Conservation (phyloP, 1,140 invertebrate species). For the Colletes latitarsis region DNA sequence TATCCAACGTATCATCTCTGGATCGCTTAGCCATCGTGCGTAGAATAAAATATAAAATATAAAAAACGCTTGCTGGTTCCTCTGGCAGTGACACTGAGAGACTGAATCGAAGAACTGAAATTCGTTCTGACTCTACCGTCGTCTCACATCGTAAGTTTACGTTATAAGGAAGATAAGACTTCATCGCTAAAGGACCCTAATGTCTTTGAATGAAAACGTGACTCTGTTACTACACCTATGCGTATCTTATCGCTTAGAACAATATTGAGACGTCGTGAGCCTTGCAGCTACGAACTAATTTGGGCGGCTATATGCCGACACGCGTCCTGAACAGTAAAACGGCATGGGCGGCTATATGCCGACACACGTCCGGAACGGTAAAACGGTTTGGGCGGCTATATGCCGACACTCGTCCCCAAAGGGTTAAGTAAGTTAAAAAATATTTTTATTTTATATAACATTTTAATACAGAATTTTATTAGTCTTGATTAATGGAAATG, state of each 20-base stretch:
- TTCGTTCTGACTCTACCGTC: background rate
- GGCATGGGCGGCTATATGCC: no score
- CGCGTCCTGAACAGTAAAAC: no score
- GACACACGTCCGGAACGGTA: no score
- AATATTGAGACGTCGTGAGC: background rate
- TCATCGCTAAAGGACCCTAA: background rate
- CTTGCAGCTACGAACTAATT: background rate
- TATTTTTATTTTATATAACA: no score
- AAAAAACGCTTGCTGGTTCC: constrained; percentile 1
- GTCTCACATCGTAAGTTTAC: constrained; percentile 1
- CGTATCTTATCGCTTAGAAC: background rate
- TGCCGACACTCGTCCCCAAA: constrained; percentile 12
- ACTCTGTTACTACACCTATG: background rate
- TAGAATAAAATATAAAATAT: constrained; percentile 8
- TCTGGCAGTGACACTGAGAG: background rate
- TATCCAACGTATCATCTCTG: background rate
- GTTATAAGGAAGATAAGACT: background rate
- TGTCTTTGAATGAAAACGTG: background rate
- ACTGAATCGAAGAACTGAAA: constrained; percentile 5
- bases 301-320: constrained; percentile 1
- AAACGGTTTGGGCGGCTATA: no score
- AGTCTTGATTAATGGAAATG: no score
- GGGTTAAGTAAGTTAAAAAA: no score
- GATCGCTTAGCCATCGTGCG: no score
- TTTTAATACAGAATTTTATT: no score